phyloP scores from a whole-genome alignment of 2,113 vertebrate genomes.

The Pipra filicauda region DNA sequence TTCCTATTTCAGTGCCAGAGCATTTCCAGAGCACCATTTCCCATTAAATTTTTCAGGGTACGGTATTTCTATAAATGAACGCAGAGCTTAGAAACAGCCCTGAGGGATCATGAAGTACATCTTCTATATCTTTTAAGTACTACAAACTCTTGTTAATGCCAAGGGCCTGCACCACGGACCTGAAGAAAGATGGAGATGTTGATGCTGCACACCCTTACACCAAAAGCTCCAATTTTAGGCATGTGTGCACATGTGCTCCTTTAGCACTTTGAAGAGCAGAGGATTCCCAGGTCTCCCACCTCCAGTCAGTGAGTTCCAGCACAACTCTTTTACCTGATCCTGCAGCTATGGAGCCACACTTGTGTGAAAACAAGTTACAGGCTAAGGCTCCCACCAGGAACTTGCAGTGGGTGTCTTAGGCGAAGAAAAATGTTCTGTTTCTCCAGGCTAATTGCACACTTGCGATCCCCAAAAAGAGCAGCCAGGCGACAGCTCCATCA shows the following conservation, averaged over 20 bases:
- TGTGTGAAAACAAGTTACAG: neutral
- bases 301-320: neutral
- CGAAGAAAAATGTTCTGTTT: neutral
- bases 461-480: neutral
- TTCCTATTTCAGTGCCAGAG: neutral
- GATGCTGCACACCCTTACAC: neutral
- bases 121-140: neutral
- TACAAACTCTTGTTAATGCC: neutral
- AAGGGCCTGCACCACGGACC: neutral
- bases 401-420: neutral
- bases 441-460: neutral
- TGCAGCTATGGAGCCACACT: neutral
- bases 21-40: neutral
- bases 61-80: neutral
- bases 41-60: neutral
- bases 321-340: neutral
- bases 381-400: neutral
- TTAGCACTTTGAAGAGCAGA: neutral
- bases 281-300: neutral
- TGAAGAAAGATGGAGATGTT: neutral
- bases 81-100: neutral
- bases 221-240: neutral
- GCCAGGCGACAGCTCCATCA: neutral
- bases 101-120: neutral
- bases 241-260: rapidly evolving